Conservation (phyloP, 2,888 invertebrate species). For the Philopedon plagiatum region DNA sequence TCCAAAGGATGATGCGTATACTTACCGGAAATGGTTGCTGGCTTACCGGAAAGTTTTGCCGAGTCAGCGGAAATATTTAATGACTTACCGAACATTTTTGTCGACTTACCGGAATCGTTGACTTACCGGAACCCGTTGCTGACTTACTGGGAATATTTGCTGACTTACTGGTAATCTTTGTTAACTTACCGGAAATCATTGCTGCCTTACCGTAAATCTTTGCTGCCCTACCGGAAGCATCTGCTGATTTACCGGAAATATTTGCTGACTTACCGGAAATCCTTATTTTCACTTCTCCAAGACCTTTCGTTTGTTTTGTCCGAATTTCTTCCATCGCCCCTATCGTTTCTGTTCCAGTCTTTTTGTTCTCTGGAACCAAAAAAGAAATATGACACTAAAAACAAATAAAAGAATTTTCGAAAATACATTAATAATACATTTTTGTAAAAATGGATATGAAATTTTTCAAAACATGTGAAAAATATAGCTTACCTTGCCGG, state of each 20-base stretch:
- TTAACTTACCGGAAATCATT: too few relatives aligned
- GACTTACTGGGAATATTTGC: too few relatives aligned
- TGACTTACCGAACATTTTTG: too few relatives aligned
- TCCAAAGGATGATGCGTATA: too few relatives aligned
- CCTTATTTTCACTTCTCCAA: slow-evolving; percentile 56
- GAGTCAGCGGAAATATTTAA: too few relatives aligned
- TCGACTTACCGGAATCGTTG: too few relatives aligned
- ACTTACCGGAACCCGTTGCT: too few relatives aligned
- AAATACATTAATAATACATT: not conserved
- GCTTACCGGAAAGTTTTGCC: too few relatives aligned
- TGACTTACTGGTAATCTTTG: too few relatives aligned
- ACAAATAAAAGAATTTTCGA: not conserved
- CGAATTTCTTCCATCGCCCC: slow-evolving; percentile 24
- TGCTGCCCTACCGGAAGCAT: too few relatives aligned
- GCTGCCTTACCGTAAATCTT: not conserved
- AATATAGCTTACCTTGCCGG: slow-evolving; percentile 30
- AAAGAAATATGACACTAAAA: not conserved
- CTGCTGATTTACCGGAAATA: too few relatives aligned
- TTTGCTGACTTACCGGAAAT: slow-evolving; percentile 56
- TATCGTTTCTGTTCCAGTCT: slow-evolving; percentile 36
- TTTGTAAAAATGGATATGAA: not conserved
- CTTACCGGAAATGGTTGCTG: too few relatives aligned
- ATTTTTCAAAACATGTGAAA: not conserved
- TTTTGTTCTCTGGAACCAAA: slow-evolving; percentile 22
- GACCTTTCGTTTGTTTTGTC: slow-evolving; percentile 49